phyloP scores from a whole-genome alignment of 2,113 vertebrate genomes.

The Petrocephalus microphthalmus region DNA sequence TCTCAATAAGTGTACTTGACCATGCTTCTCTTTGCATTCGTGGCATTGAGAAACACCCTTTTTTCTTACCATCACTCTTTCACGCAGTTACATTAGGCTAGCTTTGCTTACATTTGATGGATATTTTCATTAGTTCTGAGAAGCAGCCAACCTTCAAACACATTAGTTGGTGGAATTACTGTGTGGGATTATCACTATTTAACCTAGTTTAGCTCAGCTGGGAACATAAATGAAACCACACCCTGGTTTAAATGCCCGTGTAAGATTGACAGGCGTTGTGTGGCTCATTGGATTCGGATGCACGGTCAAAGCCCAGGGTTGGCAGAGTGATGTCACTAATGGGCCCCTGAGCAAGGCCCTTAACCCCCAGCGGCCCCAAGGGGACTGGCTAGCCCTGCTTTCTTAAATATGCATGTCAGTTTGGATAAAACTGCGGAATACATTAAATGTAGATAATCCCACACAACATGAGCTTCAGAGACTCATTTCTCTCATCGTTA shows the following conservation, averaged over 20 bases:
- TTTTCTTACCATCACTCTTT: background rate
- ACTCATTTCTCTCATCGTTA: background rate
- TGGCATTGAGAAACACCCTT: background rate
- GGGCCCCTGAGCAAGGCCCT: background rate
- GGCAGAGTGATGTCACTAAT: background rate
- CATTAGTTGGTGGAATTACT: background rate
- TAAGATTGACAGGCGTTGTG: background rate
- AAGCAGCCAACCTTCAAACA: background rate
- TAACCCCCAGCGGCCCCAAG: background rate
- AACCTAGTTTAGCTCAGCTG: background rate
- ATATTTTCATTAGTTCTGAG: background rate
- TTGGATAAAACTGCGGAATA: background rate
- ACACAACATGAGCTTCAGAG: background rate
- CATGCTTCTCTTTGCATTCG: background rate
- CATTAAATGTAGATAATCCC: background rate
- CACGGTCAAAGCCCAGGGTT: background rate
- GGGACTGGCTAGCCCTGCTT: background rate
- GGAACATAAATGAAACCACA: background rate
- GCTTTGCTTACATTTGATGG: background rate
- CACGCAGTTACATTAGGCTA: background rate
- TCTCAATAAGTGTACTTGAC: background rate
- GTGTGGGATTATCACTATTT: background rate
- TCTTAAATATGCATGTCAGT: background rate
- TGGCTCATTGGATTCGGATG: background rate
- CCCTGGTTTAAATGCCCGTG: background rate